These are phyloP conservation scores for Cordilura impudica DNA, from an alignment of 2,888 invertebrate genomes.

Conservation along the genomic window DNA sequence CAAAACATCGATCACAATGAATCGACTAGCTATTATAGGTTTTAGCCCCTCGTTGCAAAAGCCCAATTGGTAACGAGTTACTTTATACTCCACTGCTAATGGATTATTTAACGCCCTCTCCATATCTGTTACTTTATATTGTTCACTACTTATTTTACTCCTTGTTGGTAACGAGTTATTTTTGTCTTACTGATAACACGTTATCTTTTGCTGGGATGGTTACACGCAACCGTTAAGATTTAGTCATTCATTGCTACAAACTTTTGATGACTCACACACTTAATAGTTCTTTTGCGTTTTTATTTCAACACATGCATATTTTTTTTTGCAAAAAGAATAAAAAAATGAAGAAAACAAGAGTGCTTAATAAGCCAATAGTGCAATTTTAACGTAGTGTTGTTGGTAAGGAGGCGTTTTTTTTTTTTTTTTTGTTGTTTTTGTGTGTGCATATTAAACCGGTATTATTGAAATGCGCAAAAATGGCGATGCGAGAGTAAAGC, in stretches of 20 bases:
- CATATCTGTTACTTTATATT: too few relatives aligned
- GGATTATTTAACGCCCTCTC: too few relatives aligned
- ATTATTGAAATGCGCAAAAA: constrained; percentile 34
- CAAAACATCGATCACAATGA: too few relatives aligned
- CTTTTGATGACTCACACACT: neutral
- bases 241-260: constrained; percentile 18
- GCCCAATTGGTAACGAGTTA: too few relatives aligned
- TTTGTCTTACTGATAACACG: too few relatives aligned
- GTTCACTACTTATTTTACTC: too few relatives aligned
- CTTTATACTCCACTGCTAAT: too few relatives aligned
- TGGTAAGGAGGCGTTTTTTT: constrained; percentile 37
- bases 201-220: too few relatives aligned
- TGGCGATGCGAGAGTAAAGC: constrained; percentile 35
- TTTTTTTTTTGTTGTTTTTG: neutral
- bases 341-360: neutral
- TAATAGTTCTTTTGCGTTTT: neutral
- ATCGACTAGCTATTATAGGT: too few relatives aligned
- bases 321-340: constrained; percentile 18
- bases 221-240: neutral
- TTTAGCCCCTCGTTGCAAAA: too few relatives aligned
- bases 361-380: neutral
- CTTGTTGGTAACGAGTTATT: too few relatives aligned
- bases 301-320: neutral
- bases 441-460: neutral
- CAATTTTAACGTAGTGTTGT: neutral